Evolutionary conservation across 1,140 invertebrate species (phyloP).

Genomic region (Triops longicaudatus): DNA sequence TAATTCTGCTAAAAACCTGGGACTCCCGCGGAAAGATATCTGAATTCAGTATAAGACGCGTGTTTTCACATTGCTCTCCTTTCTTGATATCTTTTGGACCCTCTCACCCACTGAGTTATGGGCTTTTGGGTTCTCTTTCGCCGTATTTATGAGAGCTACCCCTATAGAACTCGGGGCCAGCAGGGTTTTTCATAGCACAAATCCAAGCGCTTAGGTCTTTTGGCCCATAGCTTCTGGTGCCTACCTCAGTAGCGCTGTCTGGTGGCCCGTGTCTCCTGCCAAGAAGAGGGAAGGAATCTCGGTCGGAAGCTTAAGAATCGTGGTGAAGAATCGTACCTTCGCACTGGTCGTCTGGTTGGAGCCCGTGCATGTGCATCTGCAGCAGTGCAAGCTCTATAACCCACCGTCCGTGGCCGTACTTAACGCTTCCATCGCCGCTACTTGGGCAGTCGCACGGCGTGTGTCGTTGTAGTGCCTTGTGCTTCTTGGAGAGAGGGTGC

Average conservation of each 20-base stretch:
- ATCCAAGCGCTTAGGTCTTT: not conserved
- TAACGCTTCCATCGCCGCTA: constrained; percentile 2
- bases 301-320: not conserved
- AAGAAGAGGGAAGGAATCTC: not conserved
- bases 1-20: not conserved
- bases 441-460: not conserved
- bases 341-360: constrained; percentile 13
- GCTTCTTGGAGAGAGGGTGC: not conserved
- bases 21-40: not conserved
- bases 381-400: not conserved
- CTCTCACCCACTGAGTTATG: not conserved
- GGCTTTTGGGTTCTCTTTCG: not conserved
- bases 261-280: not conserved
- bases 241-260: not conserved
- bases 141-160: not conserved
- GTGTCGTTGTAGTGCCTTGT: constrained; percentile 11
- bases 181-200: not conserved
- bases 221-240: not conserved
- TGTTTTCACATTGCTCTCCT: not conserved
- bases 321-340: not conserved
- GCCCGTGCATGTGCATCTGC: constrained; percentile 8
- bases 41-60: not conserved
- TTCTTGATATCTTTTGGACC: not conserved
- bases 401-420: constrained; percentile 1
- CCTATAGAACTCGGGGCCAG: not conserved